phyloP scores from a whole-genome alignment of 2,888 invertebrate genomes.

The Apamea sordens region DNA sequence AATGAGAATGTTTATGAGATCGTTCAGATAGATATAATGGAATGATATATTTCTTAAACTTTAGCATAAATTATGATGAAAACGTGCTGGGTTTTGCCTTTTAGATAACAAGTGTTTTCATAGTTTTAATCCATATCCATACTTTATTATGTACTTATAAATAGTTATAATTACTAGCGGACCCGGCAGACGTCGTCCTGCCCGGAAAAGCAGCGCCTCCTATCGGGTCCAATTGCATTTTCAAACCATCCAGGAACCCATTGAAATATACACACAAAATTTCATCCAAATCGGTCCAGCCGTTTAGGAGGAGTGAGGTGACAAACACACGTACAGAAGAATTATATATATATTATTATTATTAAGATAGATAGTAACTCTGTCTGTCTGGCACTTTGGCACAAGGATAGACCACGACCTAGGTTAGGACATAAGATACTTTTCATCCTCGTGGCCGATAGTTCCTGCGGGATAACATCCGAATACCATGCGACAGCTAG shows the following conservation, averaged over 20 bases:
- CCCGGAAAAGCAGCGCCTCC: too few relatives aligned
- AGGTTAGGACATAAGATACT: not conserved
- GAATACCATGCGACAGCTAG: not conserved
- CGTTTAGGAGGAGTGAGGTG: too few relatives aligned
- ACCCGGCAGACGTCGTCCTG: too few relatives aligned
- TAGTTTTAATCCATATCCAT: not conserved
- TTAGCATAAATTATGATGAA: slow-evolving; percentile 4
- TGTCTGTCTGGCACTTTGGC: too few relatives aligned
- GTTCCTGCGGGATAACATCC: not conserved
- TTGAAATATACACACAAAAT: too few relatives aligned
- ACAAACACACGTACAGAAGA: too few relatives aligned
- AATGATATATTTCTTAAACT: slow-evolving; percentile 13
- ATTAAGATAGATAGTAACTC: too few relatives aligned
- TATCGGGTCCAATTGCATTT: too few relatives aligned
- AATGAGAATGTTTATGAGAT: slow-evolving; percentile 8
- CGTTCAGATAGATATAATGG: not conserved
- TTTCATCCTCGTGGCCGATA: not conserved
- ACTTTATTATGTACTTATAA: not conserved
- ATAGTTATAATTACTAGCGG: too few relatives aligned
- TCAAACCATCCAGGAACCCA: too few relatives aligned
- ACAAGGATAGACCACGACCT: not conserved
- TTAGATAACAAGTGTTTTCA: not conserved
- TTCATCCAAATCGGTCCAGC: too few relatives aligned
- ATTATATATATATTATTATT: too few relatives aligned
- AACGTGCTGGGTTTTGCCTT: not conserved